Evolutionary conservation across 2,113 vertebrate genomes (phyloP), one percentile per base, ranked within the genome.

Genomic region (Euleptes europaea): DNA sequence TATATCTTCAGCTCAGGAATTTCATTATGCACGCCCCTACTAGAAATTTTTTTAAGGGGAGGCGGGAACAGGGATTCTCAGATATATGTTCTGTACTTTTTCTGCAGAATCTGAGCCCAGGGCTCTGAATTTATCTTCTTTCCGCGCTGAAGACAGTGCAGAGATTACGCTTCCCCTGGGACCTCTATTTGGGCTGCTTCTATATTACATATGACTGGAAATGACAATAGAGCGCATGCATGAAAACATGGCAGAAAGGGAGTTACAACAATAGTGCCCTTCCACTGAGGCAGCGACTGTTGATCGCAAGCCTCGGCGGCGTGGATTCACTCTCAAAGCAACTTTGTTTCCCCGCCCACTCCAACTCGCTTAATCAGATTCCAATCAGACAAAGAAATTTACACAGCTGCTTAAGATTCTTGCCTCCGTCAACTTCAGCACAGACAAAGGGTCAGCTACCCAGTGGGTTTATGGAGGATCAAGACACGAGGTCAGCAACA

Each of bases 371-470:
- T 72, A 80, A 85, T 72, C 77, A 65, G 38, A 79, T 85, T 72
- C 77, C 54, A n/a, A 28, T 49, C 40, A 79, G 71, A 79, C 84
- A 63, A 85, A 85, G 84, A 79, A 79, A 79, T 85, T 23, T 63
- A 85, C 54, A 72, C 51, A 79, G 76, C 76, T 79, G 84, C 77
- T 72, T 80, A 73, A 63, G 76, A 85, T 85, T 80, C 77, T 42
- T 79, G 40, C 47, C 31, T 60, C 54, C 84, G 73, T 35, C 38
- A n/a, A 80, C n/a, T 65, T 80, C 67, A 85, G 49, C 31, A 23
- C 42, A 79, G 76, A 57, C 57, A 6, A 79, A 51, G 67, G 67
- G 14, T 79, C 67, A 72, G 69, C 57, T 63, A 23, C 69, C 72
- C 51, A 21, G 40, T 31, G 67, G 38, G 83, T 84, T 71, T 79